A percentile compares a stretch with the other conserved stretches of the same genome.
phyloP scores from a whole-genome alignment of 2,797 vertebrate species.

The Masticophis lateralis region DNA sequence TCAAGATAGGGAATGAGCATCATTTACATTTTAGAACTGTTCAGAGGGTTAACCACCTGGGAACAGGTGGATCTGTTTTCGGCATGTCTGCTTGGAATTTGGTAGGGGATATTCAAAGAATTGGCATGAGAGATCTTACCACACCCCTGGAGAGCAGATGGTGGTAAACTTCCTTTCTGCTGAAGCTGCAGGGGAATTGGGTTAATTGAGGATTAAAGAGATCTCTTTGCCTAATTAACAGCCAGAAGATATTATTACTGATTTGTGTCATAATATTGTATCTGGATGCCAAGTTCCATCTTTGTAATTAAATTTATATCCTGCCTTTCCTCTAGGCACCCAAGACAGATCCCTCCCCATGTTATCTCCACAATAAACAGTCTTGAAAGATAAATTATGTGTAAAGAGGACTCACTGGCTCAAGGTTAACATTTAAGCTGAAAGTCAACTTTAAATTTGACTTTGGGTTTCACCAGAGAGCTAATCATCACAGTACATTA shows the following conservation, averaged over 20 bases:
- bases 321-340: neutral
- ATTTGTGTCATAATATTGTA: slow-evolving; percentile 20
- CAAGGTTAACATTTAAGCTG: neutral
- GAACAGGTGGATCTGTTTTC: neutral
- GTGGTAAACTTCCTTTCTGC: slow-evolving; percentile 34
- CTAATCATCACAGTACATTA: neutral
- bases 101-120: neutral
- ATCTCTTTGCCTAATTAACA: slow-evolving; percentile 18
- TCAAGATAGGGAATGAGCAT: too few species aligned
- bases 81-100: neutral
- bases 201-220: slow-evolving; percentile 35
- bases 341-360: neutral
- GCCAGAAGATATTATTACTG: neutral
- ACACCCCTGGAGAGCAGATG: slow-evolving; percentile 16
- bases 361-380: neutral
- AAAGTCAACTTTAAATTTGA: neutral
- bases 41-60: neutral
- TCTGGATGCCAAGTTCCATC: neutral
- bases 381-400: neutral
- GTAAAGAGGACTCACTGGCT: neutral
- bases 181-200: slow-evolving; percentile 29
- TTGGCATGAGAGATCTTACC: neutral
- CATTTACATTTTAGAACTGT: neutral
- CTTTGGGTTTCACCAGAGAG: neutral
- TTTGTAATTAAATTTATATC: neutral